A percentile compares a stretch with the other conserved stretches of the same genome.
These are phyloP conservation scores for Geophilus truncorum DNA, from an alignment of 2,888 invertebrate genomes.

Conservation along the genomic window DNA sequence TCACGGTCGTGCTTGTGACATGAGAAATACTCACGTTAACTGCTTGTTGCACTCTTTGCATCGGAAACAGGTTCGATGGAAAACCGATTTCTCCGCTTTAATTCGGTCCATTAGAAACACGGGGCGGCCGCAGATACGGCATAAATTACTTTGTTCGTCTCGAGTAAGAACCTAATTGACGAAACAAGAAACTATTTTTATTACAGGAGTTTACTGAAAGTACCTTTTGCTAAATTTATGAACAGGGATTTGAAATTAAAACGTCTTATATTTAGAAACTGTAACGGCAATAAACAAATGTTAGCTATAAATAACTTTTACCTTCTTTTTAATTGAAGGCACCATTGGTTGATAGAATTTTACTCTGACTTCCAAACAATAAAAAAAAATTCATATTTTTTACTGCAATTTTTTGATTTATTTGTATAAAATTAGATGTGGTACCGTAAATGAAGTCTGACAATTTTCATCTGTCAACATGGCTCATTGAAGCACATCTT, in stretches of 20 bases:
- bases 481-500: too few species aligned
- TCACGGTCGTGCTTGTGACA: background rate
- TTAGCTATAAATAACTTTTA: background rate
- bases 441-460: too few species aligned
- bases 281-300: background rate
- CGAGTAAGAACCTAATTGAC: constrained; percentile 35
- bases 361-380: too few species aligned
- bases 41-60: constrained; percentile 89
- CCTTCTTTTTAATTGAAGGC: too few species aligned
- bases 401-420: too few species aligned
- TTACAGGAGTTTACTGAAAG: background rate
- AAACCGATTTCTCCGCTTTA: constrained; percentile 81
- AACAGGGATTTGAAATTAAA: background rate
- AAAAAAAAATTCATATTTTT: too few species aligned
- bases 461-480: too few species aligned
- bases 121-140: constrained; percentile 77
- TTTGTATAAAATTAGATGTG: too few species aligned
- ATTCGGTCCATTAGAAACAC: constrained; percentile 96
- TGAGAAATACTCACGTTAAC: constrained; percentile 65
- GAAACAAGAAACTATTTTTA: constrained; percentile 18
- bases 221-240: background rate
- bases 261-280: background rate
- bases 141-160: constrained; percentile 55
- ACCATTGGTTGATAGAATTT: too few species aligned
- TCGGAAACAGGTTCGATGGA: constrained; percentile 93